Conservation (phyloP, 1,140 invertebrate genomes). For the Cherax destructor region DNA sequence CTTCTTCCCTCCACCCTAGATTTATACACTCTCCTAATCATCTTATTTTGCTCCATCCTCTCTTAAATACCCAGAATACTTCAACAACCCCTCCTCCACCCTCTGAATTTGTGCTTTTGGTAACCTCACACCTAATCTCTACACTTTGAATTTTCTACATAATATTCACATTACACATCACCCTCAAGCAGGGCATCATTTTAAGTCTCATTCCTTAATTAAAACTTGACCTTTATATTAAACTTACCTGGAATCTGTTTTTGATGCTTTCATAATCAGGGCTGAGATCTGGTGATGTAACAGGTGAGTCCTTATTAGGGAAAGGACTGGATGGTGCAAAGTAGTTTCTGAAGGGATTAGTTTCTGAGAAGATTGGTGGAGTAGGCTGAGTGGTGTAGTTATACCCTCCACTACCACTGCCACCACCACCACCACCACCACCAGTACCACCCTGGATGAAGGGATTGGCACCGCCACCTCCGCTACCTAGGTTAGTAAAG, state of each 20-base stretch:
- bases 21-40: no score
- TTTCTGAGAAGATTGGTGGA: slow-evolving; percentile 51
- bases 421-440: slow-evolving; percentile 42
- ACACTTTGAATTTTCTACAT: no score
- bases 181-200: no score
- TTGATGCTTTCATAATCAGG: slow-evolving; percentile 73
- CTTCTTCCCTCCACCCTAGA: no score
- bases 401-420: slow-evolving; percentile 69
- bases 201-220: no score
- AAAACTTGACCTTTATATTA: background rate
- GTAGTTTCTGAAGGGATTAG: slow-evolving; percentile 65
- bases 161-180: no score
- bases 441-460: slow-evolving; percentile 71
- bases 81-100: no score
- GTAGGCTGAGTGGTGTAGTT: slow-evolving; percentile 67
- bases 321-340: slow-evolving; percentile 49
- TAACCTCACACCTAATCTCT: no score
- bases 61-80: no score
- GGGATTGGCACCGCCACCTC: slow-evolving; percentile 71
- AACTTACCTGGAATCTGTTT: slow-evolving; percentile 73
- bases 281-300: slow-evolving; percentile 71
- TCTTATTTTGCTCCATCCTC: no score
- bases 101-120: no score
- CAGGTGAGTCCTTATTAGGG: slow-evolving; percentile 72
- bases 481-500: background rate